phyloP scores from a whole-genome alignment of 2,888 invertebrate species.

The Tiliacea aurago region DNA sequence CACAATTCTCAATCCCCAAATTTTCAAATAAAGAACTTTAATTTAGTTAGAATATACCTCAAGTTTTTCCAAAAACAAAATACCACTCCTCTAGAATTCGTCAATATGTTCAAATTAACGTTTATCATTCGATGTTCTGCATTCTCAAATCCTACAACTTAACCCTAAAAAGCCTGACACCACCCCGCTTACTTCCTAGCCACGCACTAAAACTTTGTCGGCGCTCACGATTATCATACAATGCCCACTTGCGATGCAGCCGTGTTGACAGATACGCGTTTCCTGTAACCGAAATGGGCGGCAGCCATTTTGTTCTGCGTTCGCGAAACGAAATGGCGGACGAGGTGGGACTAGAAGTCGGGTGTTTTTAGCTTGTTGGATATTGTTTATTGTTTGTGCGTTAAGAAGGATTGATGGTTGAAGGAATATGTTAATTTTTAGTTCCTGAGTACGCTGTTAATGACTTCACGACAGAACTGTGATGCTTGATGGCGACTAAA shows the following conservation, averaged over 20 bases:
- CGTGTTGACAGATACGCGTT: slow-evolving; percentile 89
- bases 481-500: not conserved
- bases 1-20: not conserved
- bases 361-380: slow-evolving; percentile 62
- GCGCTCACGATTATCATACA: slow-evolving; percentile 89
- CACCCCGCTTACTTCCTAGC: slow-evolving; percentile 77
- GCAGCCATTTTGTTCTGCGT: slow-evolving; percentile 86
- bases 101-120: not conserved
- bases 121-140: slow-evolving; percentile 3
- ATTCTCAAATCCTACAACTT: slow-evolving; percentile 22
- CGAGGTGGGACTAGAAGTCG: slow-evolving; percentile 69
- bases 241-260: slow-evolving; percentile 88
- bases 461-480: not conserved
- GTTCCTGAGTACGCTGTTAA: slow-evolving; percentile 15
- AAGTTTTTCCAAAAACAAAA: not conserved
- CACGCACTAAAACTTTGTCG: slow-evolving; percentile 85
- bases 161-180: slow-evolving; percentile 44
- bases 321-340: slow-evolving; percentile 83
- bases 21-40: too few species aligned
- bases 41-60: too few species aligned
- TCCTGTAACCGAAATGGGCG: slow-evolving; percentile 87
- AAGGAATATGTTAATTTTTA: not conserved
- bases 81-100: not conserved
- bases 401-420: slow-evolving; percentile 14
- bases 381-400: slow-evolving; percentile 50